These are phyloP conservation scores for Dicaeum eximium DNA, from an alignment of 2,113 vertebrate genomes.

Conservation along the genomic window DNA sequence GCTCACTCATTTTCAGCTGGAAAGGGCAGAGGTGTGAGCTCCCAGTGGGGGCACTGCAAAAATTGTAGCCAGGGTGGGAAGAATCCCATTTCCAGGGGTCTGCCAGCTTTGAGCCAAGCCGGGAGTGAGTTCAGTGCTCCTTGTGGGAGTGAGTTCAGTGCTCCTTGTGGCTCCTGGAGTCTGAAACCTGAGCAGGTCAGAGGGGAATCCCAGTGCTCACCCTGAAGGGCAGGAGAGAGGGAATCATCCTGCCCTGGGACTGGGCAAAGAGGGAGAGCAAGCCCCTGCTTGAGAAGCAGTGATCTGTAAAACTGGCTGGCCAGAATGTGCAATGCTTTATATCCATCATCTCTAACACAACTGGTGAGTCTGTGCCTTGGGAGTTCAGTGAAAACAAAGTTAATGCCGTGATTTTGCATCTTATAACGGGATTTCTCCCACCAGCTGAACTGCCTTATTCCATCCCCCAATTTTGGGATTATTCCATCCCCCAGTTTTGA, in stretches of 20 bases:
- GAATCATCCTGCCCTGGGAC: not conserved
- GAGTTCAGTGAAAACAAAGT: not conserved
- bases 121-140: not conserved
- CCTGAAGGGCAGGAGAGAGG: not conserved
- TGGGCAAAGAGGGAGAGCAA: not conserved
- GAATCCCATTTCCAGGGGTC: no score
- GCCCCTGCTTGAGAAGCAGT: not conserved
- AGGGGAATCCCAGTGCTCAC: not conserved
- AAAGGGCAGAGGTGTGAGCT: not conserved
- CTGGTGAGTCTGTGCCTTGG: not conserved
- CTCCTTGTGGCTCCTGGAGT: not conserved
- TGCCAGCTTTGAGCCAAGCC: not conserved
- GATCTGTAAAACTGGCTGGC: not conserved
- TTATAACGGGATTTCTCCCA: not conserved
- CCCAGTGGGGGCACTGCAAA: not conserved
- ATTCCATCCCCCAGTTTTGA: not conserved
- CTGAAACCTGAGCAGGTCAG: not conserved
- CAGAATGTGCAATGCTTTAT: not conserved
- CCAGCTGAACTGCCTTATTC: not conserved
- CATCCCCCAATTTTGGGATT: not conserved
- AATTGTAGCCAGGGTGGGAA: not conserved
- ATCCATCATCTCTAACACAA: rapidly evolving
- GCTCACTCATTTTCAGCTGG: not conserved
- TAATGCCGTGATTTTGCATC: not conserved
- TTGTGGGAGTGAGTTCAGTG: not conserved